These are phyloP conservation scores for Oegoconia quadripuncta DNA, from an alignment of 2,888 invertebrate genomes.

Conservation along the genomic window DNA sequence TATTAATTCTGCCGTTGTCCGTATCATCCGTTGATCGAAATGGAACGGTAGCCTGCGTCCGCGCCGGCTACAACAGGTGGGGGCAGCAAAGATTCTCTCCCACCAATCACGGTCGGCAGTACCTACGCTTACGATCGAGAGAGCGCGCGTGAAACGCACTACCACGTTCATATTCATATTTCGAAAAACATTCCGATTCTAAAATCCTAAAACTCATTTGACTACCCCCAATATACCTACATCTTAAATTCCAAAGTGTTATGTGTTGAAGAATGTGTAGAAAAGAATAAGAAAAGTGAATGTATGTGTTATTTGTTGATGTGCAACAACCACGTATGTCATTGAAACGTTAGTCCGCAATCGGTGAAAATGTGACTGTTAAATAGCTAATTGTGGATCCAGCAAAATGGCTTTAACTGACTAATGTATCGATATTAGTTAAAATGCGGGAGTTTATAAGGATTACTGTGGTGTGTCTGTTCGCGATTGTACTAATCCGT, in stretches of 20 bases:
- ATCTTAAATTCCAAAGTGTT: background rate
- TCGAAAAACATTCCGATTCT: slow-evolving; percentile 35
- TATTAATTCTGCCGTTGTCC: too few species aligned
- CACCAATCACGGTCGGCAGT: slow-evolving; percentile 48
- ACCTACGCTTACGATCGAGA: slow-evolving; percentile 48
- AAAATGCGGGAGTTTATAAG: slow-evolving; percentile 67
- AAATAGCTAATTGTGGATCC: slow-evolving; percentile 17
- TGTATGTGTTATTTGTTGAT: slow-evolving; percentile 6
- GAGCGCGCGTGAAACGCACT: slow-evolving; percentile 39
- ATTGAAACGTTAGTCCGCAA: slow-evolving; percentile 44
- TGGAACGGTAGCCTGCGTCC: slow-evolving; percentile 19
- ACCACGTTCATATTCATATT: slow-evolving; percentile 30
- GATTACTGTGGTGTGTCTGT: slow-evolving; percentile 62
- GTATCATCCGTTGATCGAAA: slow-evolving; percentile 9
- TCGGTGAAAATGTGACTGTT: slow-evolving; percentile 73
- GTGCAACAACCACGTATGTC: slow-evolving; percentile 30
- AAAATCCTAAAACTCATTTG: slow-evolving; percentile 15
- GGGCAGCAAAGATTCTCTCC: slow-evolving; percentile 35
- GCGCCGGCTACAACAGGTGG: slow-evolving; percentile 52
- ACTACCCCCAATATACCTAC: background rate
- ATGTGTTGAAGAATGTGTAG: slow-evolving; percentile 15
- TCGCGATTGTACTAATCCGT: slow-evolving; percentile 52
- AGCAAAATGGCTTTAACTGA: slow-evolving; percentile 57
- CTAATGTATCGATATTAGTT: slow-evolving; percentile 36
- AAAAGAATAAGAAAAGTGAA: slow-evolving; percentile 5